A percentile compares a stretch with the other conserved stretches of the same genome.
phyloP scores from a whole-genome alignment of 2,113 vertebrate genomes.

The Leuciscus idus region DNA sequence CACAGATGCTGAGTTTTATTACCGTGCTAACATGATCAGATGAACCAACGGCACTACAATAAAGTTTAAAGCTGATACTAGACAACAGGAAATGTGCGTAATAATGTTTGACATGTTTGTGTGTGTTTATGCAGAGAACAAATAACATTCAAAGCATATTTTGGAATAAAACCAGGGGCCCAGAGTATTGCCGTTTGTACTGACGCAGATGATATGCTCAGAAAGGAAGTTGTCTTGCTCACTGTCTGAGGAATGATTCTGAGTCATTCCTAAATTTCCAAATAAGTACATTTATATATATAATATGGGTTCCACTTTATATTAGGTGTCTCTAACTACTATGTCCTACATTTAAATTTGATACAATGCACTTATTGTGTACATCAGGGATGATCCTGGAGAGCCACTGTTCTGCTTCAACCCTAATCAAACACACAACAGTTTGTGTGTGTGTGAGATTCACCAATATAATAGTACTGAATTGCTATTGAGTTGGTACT shows the following conservation, averaged over 20 bases:
- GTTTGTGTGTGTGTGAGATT: background rate
- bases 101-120: background rate
- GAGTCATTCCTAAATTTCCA: background rate
- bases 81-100: background rate
- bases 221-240: constrained; percentile 10
- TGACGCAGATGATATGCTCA: background rate
- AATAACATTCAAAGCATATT: background rate
- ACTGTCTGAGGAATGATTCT: background rate
- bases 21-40: background rate
- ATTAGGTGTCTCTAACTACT: too few relatives aligned
- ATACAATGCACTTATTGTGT: too few relatives aligned
- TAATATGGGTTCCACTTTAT: too few relatives aligned
- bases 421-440: too few relatives aligned
- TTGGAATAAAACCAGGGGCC: background rate
- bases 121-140: background rate
- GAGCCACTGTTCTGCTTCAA: too few relatives aligned
- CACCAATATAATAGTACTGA: background rate
- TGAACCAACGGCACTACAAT: background rate
- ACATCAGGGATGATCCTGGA: too few relatives aligned
- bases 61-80: constrained; percentile 4
- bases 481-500: background rate
- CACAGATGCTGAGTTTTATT: constrained; percentile 16
- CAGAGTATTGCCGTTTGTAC: background rate
- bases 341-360: too few relatives aligned
- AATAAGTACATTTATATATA: background rate